These are phyloP conservation scores for Drosophila niveifrons DNA, from an alignment of 2,888 invertebrate genomes.

Conservation along the genomic window DNA sequence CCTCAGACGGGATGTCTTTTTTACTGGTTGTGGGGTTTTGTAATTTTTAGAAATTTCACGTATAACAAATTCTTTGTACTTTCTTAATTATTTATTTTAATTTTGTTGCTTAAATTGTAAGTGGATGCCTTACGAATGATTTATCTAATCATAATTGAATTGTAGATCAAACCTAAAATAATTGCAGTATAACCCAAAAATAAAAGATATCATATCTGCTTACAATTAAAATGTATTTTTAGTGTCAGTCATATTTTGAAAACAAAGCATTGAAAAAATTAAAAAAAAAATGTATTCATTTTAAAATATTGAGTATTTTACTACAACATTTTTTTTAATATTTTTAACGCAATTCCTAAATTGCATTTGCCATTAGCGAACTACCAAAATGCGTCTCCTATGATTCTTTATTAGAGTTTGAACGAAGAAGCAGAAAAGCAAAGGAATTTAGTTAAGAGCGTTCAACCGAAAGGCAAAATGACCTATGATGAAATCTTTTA, in stretches of 20 bases:
- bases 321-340: not conserved
- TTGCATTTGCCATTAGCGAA: not conserved
- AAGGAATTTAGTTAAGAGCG: not conserved
- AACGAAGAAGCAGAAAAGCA: too few relatives aligned
- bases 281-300: not conserved
- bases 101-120: too few relatives aligned
- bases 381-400: constrained; percentile 8
- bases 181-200: too few relatives aligned
- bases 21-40: constrained; percentile 70
- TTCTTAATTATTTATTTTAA: not conserved
- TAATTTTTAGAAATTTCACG: constrained; percentile 29
- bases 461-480: not conserved
- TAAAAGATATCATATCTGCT: too few relatives aligned
- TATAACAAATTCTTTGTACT: not conserved
- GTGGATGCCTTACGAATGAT: too few relatives aligned
- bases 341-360: not conserved
- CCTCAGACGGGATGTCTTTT: constrained; percentile 64
- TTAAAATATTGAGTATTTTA: constrained; percentile 7
- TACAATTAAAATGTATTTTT: too few relatives aligned
- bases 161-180: too few relatives aligned
- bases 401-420: constrained; percentile 4
- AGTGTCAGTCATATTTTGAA: too few relatives aligned
- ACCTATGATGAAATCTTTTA: not conserved
- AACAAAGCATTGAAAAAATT: not conserved
- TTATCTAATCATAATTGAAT: too few relatives aligned